Evolutionary conservation across 2,888 invertebrate genomes (phyloP).

Genomic region (Standfussiana lucernea): DNA sequence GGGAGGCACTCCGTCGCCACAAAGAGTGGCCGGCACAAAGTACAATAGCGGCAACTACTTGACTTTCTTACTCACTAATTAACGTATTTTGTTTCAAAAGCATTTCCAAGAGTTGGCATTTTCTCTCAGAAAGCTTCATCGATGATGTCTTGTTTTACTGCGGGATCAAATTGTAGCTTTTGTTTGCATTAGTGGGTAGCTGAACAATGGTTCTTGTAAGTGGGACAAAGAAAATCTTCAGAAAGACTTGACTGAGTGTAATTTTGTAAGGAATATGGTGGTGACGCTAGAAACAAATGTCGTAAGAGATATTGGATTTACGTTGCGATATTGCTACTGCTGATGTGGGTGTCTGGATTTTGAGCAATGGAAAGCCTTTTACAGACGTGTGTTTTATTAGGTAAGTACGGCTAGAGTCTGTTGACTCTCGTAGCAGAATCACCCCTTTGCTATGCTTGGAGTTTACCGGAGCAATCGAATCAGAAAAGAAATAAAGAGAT

Average conservation of each 20-base stretch:
- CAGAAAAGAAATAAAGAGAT: background rate
- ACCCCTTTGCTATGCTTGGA: background rate
- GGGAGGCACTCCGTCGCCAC: conserved; percentile 15
- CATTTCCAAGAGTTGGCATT: conserved; percentile 17
- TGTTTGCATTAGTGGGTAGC: conserved; percentile 25
- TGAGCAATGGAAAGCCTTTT: too few relatives aligned
- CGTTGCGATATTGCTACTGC: too few relatives aligned
- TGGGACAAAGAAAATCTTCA: conserved; percentile 24
- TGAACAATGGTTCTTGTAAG: conserved; percentile 10
- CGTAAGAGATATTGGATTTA: background rate
- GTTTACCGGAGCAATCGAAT: background rate
- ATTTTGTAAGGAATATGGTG: background rate
- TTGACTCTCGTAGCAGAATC: background rate
- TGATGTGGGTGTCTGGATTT: too few relatives aligned
- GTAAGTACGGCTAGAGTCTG: too few relatives aligned
- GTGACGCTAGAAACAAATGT: background rate
- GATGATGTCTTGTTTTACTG: conserved; percentile 34
- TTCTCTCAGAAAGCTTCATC: conserved; percentile 26
- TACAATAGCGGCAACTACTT: conserved; percentile 33
- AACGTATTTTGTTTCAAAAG: conserved; percentile 55
- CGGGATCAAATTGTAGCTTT: conserved; percentile 42
- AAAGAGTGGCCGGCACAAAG: conserved; percentile 48
- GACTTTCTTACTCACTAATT: conserved; percentile 44
- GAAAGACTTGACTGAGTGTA: background rate
- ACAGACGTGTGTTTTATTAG: background rate